These are phyloP conservation scores for Apostichopus californicus DNA, from an alignment of 35 echinoderm and acorn worm species.

Conservation along the genomic window DNA sequence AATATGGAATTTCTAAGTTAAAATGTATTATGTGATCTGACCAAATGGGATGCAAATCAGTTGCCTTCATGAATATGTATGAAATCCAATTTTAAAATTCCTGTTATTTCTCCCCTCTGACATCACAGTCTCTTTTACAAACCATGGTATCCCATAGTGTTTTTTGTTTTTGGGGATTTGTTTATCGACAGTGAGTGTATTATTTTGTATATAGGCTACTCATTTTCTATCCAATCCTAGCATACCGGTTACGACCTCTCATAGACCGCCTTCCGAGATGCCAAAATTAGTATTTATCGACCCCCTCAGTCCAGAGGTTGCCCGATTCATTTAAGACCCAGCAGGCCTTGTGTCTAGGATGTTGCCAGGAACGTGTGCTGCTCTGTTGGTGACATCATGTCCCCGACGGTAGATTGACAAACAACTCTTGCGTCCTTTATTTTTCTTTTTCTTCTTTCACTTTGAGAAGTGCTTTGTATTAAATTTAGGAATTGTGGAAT, in stretches of 20 bases:
- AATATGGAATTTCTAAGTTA: too few relatives aligned
- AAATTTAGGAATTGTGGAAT: background rate
- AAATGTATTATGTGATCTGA: too few relatives aligned
- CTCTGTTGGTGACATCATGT: constrained; percentile 11
- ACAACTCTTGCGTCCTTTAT: background rate
- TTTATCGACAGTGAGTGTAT: too few relatives aligned
- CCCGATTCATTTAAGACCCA: constrained; percentile 41
- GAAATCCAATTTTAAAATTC: too few relatives aligned
- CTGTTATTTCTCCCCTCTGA: too few relatives aligned
- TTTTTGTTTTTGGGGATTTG: too few relatives aligned
- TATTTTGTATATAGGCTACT: background rate
- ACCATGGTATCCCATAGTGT: too few relatives aligned
- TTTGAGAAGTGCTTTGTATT: background rate
- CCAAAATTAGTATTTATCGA: constrained; percentile 36
- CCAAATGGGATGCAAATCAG: too few relatives aligned
- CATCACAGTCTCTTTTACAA: too few relatives aligned
- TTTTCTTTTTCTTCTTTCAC: background rate
- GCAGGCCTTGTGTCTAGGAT: constrained; percentile 40
- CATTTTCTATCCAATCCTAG: background rate
- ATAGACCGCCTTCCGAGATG: constrained; percentile 4
- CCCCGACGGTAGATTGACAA: constrained; percentile 2
- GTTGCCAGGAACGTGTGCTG: constrained; percentile 33
- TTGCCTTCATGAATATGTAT: too few relatives aligned
- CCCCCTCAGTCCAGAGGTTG: constrained; percentile 19
- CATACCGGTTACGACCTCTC: constrained; percentile 34